A percentile compares a stretch with the other conserved stretches of the same genome.
Evolutionary conservation across 2,113 vertebrate species (phyloP).

Genomic region (Phaethornis superciliosus): DNA sequence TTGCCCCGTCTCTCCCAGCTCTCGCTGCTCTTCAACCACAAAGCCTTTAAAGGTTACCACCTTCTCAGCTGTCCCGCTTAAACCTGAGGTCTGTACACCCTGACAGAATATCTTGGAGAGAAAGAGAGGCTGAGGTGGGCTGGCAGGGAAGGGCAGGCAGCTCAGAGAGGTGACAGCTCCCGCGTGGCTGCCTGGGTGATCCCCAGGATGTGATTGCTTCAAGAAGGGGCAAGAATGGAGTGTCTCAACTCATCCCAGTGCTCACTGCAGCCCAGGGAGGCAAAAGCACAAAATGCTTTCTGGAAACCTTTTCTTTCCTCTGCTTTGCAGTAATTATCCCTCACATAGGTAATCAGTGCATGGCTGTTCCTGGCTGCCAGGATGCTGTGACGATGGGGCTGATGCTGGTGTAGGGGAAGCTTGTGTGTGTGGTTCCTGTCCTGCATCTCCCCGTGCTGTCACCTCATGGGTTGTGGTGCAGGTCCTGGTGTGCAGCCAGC

Average conservation of each 20-base stretch:
- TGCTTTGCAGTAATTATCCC: not conserved
- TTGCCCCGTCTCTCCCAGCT: conserved; percentile 53
- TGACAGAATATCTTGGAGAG: not conserved
- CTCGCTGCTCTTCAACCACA: conserved; percentile 39
- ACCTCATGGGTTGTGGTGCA: too few relatives aligned
- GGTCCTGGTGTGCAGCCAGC: too few relatives aligned
- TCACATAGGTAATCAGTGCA: not conserved
- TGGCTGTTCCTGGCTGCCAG: not conserved
- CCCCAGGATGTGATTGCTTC: not conserved
- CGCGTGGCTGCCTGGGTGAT: not conserved
- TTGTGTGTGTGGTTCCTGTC: not conserved
- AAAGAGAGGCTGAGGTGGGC: not conserved
- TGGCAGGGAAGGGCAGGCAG: not conserved
- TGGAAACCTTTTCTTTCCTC: not conserved
- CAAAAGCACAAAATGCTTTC: not conserved
- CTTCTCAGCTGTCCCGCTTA: not conserved
- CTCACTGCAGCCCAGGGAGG: not conserved
- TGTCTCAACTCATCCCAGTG: not conserved
- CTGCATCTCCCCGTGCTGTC: not conserved
- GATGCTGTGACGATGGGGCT: not conserved
- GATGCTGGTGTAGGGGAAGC: not conserved
- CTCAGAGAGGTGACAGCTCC: not conserved
- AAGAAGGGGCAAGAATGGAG: not conserved
- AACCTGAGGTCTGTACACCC: not conserved
- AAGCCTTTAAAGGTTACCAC: not conserved